Conservation (phyloP, 2,113 vertebrate species). For the Oreochromis tanganicae region DNA sequence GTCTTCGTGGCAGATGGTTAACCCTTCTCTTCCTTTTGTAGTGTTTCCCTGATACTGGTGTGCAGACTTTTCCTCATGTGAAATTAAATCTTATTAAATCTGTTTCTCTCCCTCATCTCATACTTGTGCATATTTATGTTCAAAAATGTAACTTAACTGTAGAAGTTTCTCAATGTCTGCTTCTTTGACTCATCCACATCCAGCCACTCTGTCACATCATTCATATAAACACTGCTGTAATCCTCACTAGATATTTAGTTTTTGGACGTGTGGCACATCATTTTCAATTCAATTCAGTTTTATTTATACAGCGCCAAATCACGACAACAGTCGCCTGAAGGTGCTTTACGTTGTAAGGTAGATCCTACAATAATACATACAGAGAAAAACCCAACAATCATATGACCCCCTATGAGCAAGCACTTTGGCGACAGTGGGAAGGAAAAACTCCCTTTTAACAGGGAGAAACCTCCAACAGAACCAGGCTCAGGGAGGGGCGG, state of each 20-base stretch:
- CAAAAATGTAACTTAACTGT: background rate
- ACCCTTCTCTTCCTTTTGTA: background rate
- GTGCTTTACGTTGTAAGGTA: background rate
- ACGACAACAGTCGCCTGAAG: rapidly evolving
- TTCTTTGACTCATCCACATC: background rate
- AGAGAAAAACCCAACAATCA: rapidly evolving
- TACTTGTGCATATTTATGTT: background rate
- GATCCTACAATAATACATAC: background rate
- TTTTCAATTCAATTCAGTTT: background rate
- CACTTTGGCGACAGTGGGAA: background rate
- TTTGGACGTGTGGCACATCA: background rate
- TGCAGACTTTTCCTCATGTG: background rate
- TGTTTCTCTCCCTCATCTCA: background rate
- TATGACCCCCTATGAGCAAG: background rate
- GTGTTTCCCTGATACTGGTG: background rate
- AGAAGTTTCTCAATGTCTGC: background rate
- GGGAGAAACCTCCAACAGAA: background rate
- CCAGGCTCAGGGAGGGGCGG: background rate
- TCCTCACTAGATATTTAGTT: background rate
- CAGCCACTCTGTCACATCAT: background rate
- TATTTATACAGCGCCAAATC: background rate
- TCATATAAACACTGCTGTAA: background rate
- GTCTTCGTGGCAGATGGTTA: background rate
- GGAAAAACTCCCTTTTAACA: background rate
- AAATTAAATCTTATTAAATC: background rate